Evolutionary conservation across 2,888 invertebrate genomes (phyloP).

Genomic region (Xanthia icteritia): DNA sequence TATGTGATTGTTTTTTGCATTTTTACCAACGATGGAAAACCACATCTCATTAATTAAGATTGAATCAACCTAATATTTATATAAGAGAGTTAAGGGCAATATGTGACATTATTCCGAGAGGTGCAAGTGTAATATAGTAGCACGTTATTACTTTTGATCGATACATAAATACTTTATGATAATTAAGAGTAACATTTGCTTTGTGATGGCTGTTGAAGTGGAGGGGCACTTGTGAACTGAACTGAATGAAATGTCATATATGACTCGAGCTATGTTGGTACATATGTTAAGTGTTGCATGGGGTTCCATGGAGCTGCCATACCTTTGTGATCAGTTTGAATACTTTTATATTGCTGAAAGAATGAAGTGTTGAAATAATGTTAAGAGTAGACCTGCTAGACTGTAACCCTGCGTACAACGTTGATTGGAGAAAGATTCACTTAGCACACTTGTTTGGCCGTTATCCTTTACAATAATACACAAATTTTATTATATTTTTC

Average conservation of each 20-base stretch:
- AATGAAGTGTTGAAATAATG: conserved; percentile 85
- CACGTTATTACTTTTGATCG: conserved; percentile 68
- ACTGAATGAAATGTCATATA: conserved; percentile 84
- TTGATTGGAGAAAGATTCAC: conserved; percentile 86
- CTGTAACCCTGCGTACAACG: conserved; percentile 83
- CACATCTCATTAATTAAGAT: conserved; percentile 89
- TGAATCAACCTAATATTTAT: conserved; percentile 83
- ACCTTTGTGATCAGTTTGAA: conserved; percentile 90
- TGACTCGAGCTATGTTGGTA: conserved; percentile 83
- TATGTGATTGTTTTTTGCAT: conserved; percentile 89
- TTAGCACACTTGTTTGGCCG: conserved; percentile 70
- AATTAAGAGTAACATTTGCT: conserved; percentile 76
- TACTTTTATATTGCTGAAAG: conserved; percentile 90
- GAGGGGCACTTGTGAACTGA: conserved; percentile 79
- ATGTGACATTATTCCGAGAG: conserved; percentile 85
- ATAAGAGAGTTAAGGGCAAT: conserved; percentile 81
- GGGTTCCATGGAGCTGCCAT: conserved; percentile 89
- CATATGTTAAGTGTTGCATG: conserved; percentile 85
- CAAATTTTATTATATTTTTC: conserved; percentile 73
- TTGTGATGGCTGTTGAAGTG: conserved; percentile 72
- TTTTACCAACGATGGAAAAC: conserved; percentile 87
- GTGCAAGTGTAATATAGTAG: conserved; percentile 76
- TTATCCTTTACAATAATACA: conserved; percentile 77
- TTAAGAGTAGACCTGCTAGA: conserved; percentile 90
- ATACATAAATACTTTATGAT: conserved; percentile 65